A percentile compares a stretch with the other conserved stretches of the same genome.
phyloP scores from a whole-genome alignment of 1,140 invertebrate species.

The Glossosoma conforme region DNA sequence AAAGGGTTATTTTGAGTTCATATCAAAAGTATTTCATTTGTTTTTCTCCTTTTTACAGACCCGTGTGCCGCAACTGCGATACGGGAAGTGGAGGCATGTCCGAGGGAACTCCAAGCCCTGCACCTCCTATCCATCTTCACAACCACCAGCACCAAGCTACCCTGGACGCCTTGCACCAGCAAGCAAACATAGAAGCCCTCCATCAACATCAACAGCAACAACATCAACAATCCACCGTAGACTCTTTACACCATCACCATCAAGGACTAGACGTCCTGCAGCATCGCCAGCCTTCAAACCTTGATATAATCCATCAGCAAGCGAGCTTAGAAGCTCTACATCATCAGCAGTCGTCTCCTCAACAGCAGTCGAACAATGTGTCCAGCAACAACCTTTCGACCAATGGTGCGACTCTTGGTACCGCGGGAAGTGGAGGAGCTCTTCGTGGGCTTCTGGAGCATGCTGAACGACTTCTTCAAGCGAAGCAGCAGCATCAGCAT shows the following conservation, averaged over 20 bases:
- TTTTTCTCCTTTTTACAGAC: conserved; percentile 49
- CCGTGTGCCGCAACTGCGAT: conserved; percentile 52
- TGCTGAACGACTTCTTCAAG: conserved; percentile 43
- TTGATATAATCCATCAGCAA: no score
- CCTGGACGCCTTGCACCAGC: conserved; percentile 25
- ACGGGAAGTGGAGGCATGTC: conserved; percentile 28
- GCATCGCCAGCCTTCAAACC: no score
- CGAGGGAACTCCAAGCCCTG: conserved; percentile 6
- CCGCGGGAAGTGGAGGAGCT: conserved; percentile 44
- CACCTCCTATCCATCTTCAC: conserved; percentile 24
- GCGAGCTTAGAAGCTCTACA: conserved; percentile 35
- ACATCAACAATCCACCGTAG: conserved; percentile 30
- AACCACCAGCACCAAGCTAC: conserved; percentile 24
- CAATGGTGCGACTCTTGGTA: conserved; percentile 9
- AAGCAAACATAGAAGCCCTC: conserved; percentile 29
- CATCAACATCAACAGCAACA: conserved; percentile 38
- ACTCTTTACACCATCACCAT: background rate
- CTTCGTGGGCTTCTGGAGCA: conserved; percentile 50
- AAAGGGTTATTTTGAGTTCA: no score
- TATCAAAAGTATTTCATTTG: background rate
- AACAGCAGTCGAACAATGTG: conserved; percentile 36
- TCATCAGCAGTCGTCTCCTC: conserved; percentile 33
- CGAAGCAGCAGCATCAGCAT: conserved; percentile 32
- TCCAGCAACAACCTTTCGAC: conserved; percentile 36
- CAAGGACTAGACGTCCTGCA: background rate